Evolutionary conservation across 2,888 invertebrate genomes (phyloP).

Genomic region (Standfussiana lucernea): DNA sequence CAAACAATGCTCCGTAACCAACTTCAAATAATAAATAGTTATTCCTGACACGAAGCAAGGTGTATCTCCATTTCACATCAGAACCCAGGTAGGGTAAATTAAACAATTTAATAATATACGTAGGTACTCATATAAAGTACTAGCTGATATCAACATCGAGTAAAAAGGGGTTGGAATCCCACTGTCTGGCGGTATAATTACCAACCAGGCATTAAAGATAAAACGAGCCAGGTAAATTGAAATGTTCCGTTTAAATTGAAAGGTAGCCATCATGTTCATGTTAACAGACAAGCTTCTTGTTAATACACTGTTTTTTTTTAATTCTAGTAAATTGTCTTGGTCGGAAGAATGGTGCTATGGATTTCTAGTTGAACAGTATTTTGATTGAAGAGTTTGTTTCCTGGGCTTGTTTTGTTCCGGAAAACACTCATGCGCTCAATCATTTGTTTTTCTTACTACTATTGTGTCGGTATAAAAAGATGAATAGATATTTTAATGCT

Average conservation of each 20-base stretch:
- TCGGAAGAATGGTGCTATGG: not conserved
- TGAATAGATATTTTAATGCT: not conserved
- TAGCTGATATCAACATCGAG: constrained; percentile 62
- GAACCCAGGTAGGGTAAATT: constrained; percentile 35
- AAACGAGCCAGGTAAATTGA: constrained; percentile 75
- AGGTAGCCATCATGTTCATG: constrained; percentile 70
- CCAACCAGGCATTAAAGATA: constrained; percentile 75
- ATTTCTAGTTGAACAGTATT: not conserved
- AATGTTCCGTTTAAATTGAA: constrained; percentile 69
- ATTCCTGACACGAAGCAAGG: constrained; percentile 15
- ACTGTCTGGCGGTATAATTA: constrained; percentile 78
- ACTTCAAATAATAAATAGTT: constrained; percentile 25
- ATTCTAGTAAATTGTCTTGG: not conserved
- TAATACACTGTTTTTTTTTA: constrained; percentile 17
- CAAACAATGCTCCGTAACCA: not conserved
- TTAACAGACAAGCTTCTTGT: constrained; percentile 46
- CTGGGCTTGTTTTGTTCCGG: not conserved
- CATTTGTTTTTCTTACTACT: not conserved
- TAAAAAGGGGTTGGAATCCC: constrained; percentile 72
- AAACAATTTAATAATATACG: constrained; percentile 56
- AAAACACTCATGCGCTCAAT: not conserved
- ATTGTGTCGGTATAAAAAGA: not conserved
- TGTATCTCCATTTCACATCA: constrained; percentile 3
- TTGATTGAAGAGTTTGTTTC: not conserved
- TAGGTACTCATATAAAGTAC: constrained; percentile 48